Conservation (phyloP, 2,888 invertebrate genomes). For the Dysmachus trigonus region DNA sequence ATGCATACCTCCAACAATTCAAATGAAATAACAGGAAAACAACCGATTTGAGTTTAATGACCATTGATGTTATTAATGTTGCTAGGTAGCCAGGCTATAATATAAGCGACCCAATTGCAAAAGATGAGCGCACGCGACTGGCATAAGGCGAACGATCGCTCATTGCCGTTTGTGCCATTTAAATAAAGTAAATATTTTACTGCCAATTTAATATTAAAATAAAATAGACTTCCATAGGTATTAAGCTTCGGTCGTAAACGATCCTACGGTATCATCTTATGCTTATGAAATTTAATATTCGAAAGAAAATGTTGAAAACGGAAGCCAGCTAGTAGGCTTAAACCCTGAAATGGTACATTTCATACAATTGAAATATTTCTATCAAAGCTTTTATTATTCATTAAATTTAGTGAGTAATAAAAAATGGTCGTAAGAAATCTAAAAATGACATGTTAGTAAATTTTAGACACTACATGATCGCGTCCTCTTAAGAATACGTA, state of each 20-base stretch:
- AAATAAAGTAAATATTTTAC: neutral
- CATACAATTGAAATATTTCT: no score
- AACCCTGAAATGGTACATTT: neutral
- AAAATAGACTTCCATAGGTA: neutral
- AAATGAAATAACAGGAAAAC: neutral
- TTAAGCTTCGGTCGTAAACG: neutral
- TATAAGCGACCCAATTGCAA: neutral
- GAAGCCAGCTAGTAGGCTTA: neutral
- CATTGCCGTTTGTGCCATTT: neutral
- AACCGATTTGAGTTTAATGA: neutral
- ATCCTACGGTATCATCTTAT: neutral
- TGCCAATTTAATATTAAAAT: neutral
- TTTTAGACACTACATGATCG: no score
- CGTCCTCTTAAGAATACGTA: no score
- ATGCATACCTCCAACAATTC: neutral
- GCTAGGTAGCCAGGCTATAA: neutral
- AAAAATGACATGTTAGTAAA: no score
- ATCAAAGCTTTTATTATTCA: no score
- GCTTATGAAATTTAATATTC: neutral
- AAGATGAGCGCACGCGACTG: constrained; percentile 46
- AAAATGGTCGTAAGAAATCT: no score
- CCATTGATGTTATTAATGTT: neutral
- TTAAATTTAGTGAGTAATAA: no score
- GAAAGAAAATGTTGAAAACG: neutral
- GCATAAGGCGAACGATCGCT: constrained; percentile 38